Evolutionary conservation across 2,113 vertebrate species (phyloP).

Genomic region (Ceyx cyanopectus): DNA sequence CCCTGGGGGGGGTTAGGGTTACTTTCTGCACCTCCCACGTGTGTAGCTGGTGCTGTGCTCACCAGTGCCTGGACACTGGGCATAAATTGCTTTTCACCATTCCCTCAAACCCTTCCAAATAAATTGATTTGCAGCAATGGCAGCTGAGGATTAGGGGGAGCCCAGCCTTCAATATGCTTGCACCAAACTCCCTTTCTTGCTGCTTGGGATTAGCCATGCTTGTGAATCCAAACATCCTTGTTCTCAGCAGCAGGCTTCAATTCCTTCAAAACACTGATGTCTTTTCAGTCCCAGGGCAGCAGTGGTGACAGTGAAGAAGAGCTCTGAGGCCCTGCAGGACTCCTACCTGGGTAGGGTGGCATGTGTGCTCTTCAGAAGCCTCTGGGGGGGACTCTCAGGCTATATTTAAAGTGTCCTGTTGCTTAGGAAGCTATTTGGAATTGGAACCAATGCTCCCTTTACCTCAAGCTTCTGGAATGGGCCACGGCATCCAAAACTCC

Average conservation of each 20-base stretch:
- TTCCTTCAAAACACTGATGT: neutral
- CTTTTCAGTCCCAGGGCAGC: neutral
- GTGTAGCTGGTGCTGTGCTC: neutral
- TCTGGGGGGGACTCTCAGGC: conserved; percentile 21
- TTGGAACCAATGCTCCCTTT: conserved; percentile 57
- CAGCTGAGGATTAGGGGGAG: conserved; percentile 57
- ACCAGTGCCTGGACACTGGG: neutral
- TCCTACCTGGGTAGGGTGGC: conserved; percentile 13
- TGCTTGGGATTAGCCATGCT: neutral
- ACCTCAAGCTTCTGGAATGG: conserved; percentile 76
- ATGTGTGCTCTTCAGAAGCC: neutral
- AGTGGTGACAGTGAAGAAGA: neutral
- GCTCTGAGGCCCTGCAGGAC: neutral
- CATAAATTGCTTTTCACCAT: conserved; percentile 57
- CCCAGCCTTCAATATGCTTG: neutral
- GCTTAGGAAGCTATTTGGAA: conserved; percentile 73
- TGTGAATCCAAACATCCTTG: neutral
- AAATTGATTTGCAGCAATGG: conserved; percentile 54
- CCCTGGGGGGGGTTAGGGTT: neutral
- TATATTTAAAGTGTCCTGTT: conserved; percentile 71
- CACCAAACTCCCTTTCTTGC: neutral
- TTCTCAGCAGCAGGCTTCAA: neutral
- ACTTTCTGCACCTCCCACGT: conserved; percentile 26
- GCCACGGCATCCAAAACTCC: conserved; percentile 67
- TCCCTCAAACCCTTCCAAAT: conserved; percentile 39